Evolutionary conservation across 2,888 invertebrate genomes (phyloP), one percentile per base, ranked within the genome.

Genomic region (Aleiodes leptofemur): DNA sequence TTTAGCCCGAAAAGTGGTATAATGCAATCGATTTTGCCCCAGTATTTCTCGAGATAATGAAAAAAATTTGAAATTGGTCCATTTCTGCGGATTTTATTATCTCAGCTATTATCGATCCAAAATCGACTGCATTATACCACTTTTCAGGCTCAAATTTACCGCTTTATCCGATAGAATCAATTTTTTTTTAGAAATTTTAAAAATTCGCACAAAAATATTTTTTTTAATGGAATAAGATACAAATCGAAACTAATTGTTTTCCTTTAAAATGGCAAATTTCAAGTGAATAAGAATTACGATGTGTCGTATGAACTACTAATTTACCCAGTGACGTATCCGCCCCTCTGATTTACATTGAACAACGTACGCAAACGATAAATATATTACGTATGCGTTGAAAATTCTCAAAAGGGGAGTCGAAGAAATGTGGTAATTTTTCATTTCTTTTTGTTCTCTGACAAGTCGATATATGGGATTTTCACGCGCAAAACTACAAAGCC

Each of bases 401-500:
- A 43, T 9, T 84, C 81, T 78, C 81, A 23, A 81, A 81, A 82
- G 82, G 79, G 80, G 61, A 48, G 34, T 51, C 9, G 34, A 11
- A 34, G 34, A 51, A 72, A 55, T 53, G 34, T 57, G 23, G 23
- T 23, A 23, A 23, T 48, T 53, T 57, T 34, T 43, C 8, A 14
- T 53, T 23, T 8, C 11, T 56, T 70, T 38, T 8, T 38, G 51
- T 23, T 23, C 29, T 43, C 61, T 29, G 31, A 68, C 38, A 59
- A 68, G 59, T 59, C 38, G 66, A 77, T 81, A 84, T 80, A 81
- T 78, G 80, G 76, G 76, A 59, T 82, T 78, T 82, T 81, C 80
- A 81, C 77, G 82, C 81, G 72, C 79, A 79, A 38, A 61, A 82
- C 83, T 83, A 86, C 85, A 86, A 87, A 86, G 83, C 84, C 84